These are phyloP conservation scores for Pipistrellus pipistrellus DNA, from an alignment of 2,797 vertebrate genomes.

Conservation along the genomic window DNA sequence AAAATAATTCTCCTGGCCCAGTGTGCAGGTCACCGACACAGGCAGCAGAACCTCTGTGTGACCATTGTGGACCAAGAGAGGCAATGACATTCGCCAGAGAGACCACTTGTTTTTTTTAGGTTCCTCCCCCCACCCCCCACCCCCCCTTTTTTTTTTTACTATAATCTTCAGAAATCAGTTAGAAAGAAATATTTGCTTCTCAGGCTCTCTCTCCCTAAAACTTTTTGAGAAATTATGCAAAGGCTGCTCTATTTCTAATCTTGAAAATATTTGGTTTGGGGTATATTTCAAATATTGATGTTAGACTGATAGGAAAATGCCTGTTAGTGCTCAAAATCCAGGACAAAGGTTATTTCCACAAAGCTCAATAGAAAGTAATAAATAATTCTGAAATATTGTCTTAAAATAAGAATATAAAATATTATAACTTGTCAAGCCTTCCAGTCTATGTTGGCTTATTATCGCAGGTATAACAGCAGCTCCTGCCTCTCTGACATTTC, in stretches of 20 bases:
- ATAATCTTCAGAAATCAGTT: conserved; percentile 64
- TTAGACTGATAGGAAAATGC: conserved; percentile 74
- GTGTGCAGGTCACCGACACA: not conserved
- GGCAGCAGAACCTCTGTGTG: not conserved
- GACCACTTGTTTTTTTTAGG: not conserved
- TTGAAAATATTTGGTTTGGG: conserved; percentile 66
- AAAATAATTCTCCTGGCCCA: not conserved
- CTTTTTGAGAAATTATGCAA: conserved; percentile 65
- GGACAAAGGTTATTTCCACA: conserved; percentile 71
- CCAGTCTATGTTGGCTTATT: conserved; percentile 49
- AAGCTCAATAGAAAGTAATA: conserved; percentile 69
- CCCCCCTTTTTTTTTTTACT: not conserved
- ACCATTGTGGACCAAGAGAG: not conserved
- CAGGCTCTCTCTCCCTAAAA: conserved; percentile 16
- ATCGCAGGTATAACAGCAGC: not conserved
- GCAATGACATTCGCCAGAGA: not conserved
- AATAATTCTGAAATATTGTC: conserved; percentile 78
- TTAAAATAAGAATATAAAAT: conserved; percentile 74
- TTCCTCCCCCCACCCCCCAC: too few species aligned
- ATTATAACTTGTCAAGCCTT: conserved; percentile 52
- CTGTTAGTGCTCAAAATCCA: conserved; percentile 53
- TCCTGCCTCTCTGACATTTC: conserved; percentile 25
- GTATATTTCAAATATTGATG: conserved; percentile 74
- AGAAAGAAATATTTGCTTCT: conserved; percentile 56
- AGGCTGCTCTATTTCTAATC: conserved; percentile 71